Base-by-base conservation (phyloP, 2,797 vertebrate species). In the Poecilia wingei region DNA sequence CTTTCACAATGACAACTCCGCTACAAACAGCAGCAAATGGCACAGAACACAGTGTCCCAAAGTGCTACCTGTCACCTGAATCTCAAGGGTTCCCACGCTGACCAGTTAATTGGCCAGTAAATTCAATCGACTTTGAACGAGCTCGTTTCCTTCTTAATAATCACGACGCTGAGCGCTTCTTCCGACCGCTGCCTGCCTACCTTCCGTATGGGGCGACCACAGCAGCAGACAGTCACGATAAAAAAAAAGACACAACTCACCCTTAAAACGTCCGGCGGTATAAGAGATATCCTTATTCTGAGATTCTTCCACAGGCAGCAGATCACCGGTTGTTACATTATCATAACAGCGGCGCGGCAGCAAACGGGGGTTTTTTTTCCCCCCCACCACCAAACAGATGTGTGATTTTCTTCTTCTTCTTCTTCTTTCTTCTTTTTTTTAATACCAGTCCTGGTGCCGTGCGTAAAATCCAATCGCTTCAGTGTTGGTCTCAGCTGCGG, bases 271-370 rank as follows among this genome's bases (percentile, higher is more conserved):
- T 85, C 28, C 86, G 64, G 89, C 87, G 89, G 86, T 74, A 83
- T 51, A 81, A 78, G 83, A 78, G 81, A 80, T 45, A 66, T 81
- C 25, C 31, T 61, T 76, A 69, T 74, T 31, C n/a, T 45, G n/a
- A 31, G 18, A 33, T 22, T 64, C 57, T 43, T 33, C 81, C 73
- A 84, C 72, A 20, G 73, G 71, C 81, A 80, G 87, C 86, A 79
- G 81, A 75, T 71, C 72, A 79, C 64, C 47, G 86, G 85, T 82
- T 84, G 92, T 96, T 95, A 96, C 95, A 95, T 95, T 95, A 93
- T 96, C 90, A 77, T 84, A 85, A 73, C 69, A 80, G 87, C 82
- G 55, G 83, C 79, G 87, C 89, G 78, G 86, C 78, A 86, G 84
- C 73, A 69, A 76, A 75, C 88, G 85, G 76, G 83, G 79, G n/a